Evolutionary conservation across 92 coral and sea anemone genomes (phyloP).

Genomic region (Meandrina meandrites): DNA sequence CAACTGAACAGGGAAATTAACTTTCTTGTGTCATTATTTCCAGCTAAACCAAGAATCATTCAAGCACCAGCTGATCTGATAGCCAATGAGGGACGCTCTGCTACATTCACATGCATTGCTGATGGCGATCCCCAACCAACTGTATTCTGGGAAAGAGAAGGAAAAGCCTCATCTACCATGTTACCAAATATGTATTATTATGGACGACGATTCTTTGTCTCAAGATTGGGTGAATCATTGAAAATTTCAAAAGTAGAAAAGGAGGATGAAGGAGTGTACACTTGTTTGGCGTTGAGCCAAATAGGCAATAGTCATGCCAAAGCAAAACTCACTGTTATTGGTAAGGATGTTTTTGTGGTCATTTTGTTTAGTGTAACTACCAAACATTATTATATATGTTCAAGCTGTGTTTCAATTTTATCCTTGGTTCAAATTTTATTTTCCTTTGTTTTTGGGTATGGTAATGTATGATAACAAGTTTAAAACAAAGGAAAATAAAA

Average conservation of each 20-base stretch:
- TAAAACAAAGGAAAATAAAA: too few species aligned
- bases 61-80: slow-evolving; percentile 58
- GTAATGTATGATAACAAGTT: too few species aligned
- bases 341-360: slow-evolving; percentile 26
- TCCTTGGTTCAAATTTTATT: too few species aligned
- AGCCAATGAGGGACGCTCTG: slow-evolving; percentile 61
- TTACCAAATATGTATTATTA: slow-evolving; percentile 64
- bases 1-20: background rate
- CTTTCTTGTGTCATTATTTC: background rate
- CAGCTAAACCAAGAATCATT: slow-evolving; percentile 71
- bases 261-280: slow-evolving; percentile 74
- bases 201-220: slow-evolving; percentile 53
- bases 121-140: slow-evolving; percentile 78
- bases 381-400: too few species aligned
- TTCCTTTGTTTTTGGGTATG: too few species aligned
- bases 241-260: slow-evolving; percentile 59
- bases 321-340: slow-evolving; percentile 73
- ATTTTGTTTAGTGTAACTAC: background rate
- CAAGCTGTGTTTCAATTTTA: too few species aligned
- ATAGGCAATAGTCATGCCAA: slow-evolving; percentile 51
- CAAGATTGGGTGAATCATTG: slow-evolving; percentile 63
- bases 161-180: slow-evolving; percentile 48
- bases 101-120: slow-evolving; percentile 72
- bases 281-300: slow-evolving; percentile 61
- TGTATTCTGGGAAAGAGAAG: slow-evolving; percentile 77